Base-by-base conservation (phyloP, 2,888 invertebrate genomes). In the Mythimna vitellina region DNA sequence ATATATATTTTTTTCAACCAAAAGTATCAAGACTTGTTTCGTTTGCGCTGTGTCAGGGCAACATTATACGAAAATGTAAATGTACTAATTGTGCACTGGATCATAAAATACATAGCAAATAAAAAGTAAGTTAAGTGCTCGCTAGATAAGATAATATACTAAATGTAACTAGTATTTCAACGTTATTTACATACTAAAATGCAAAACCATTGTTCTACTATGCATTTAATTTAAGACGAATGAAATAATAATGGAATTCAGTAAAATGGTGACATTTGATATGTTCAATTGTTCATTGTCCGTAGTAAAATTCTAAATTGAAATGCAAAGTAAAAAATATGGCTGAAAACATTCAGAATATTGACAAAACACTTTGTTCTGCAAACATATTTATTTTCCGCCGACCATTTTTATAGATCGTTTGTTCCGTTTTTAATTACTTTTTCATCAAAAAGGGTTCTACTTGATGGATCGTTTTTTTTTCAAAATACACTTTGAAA, bases 361-460 rank as follows among this genome's bases (percentile, higher is more conserved):
- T 80, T 80, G 80, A 68, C 62, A 62, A 54, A 71, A 69, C 83
- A 80, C 68, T 83, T 68, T 64, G 69, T 9, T 61, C 49, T 35
- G 66, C 63, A 82, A 79, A 75, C 84, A 80, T 61, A 75, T 71
- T 71, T 71, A 74, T 80, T 62, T 65, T 56, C 38, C 64, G 20
- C 6, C 58, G 35, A 42, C 62, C 65, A 51, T 75, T 80, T 73
- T 73, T 71, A 71, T 62, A 78, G 65, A 65, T 64, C 60, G 54
- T 38, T 65, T 65, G 67, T 66, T 12, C 60, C 62, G 63, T 73
- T 81, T 78, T 71, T 74, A 81, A 80, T 83, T 80, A 73, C 61
- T 70, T 83, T 80, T 80, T 60, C 61, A 82, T 63, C 72, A 63
- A 70, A 83, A 79, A 66, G 73, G 73, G 65, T 69, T 69, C 65